phyloP scores from a whole-genome alignment of 2,113 vertebrate genomes.

The Brachypteracias leptosomus region DNA sequence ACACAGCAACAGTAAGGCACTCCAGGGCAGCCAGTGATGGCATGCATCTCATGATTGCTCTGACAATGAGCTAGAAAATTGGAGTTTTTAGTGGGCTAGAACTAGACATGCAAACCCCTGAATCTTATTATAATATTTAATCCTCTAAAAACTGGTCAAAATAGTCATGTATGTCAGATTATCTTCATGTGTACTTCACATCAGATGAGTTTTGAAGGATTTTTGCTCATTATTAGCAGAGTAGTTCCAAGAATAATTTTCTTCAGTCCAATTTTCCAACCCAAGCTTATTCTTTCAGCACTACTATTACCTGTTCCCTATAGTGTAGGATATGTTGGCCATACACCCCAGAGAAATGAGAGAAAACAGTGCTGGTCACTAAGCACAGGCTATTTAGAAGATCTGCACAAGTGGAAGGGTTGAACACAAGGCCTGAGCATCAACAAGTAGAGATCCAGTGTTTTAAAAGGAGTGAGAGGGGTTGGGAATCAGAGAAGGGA shows the following conservation, averaged over 20 bases:
- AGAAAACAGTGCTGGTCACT: not conserved
- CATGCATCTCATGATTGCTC: not conserved
- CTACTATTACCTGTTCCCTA: not conserved
- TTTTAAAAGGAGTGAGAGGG: not conserved
- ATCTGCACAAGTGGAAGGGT: not conserved
- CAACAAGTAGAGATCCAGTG: not conserved
- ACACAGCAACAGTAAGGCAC: not conserved
- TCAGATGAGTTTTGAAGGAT: not conserved
- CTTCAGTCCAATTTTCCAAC: not conserved
- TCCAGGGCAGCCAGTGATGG: not conserved
- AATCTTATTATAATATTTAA: not conserved
- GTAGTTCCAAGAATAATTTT: not conserved
- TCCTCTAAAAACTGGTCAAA: not conserved
- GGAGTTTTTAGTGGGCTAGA: not conserved
- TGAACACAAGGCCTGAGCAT: not conserved
- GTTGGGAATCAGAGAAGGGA: not conserved
- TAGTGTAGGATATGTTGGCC: not conserved
- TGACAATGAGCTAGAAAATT: conserved; percentile 6
- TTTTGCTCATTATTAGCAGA: not conserved
- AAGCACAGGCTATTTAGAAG: not conserved
- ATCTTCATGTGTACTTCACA: not conserved
- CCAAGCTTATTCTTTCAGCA: not conserved
- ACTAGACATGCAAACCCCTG: not conserved
- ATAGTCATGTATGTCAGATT: not conserved
- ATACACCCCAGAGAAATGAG: not conserved